Percentiles rank a stretch among this genome's conserved stretches.
These are phyloP conservation scores for Bombylius major DNA, from an alignment of 2,888 invertebrate species.

Conservation along the genomic window DNA sequence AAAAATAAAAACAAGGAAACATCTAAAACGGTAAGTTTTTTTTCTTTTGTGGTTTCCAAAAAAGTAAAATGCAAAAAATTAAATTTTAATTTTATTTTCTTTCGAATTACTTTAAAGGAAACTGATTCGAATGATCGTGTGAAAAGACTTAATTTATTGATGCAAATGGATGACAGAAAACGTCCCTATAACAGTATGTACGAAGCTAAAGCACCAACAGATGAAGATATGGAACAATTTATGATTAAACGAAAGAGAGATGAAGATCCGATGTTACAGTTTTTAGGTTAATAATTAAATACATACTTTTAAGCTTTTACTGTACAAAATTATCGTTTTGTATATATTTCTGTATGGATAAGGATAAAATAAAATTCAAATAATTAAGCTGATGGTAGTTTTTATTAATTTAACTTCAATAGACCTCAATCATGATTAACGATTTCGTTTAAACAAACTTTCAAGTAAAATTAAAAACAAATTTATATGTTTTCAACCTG, in stretches of 20 bases:
- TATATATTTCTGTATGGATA: too few species aligned
- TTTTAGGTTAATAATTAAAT: slow-evolving; percentile 24
- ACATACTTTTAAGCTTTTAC: too few species aligned
- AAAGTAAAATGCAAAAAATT: too few species aligned
- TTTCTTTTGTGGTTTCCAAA: too few species aligned
- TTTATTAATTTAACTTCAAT: too few species aligned
- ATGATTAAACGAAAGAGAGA: slow-evolving; percentile 69
- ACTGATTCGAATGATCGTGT: background rate
- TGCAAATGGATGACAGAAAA: slow-evolving; percentile 68
- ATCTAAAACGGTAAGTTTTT: slow-evolving; percentile 8
- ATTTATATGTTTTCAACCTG: too few species aligned
- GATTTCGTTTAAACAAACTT: too few species aligned
- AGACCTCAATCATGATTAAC: too few species aligned
- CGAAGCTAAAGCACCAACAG: slow-evolving; percentile 70
- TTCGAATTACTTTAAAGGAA: slow-evolving; percentile 20
- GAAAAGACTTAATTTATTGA: background rate
- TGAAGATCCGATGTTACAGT: slow-evolving; percentile 90
- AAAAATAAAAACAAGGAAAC: slow-evolving; percentile 39
- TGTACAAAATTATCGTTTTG: too few species aligned
- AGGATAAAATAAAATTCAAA: too few species aligned
- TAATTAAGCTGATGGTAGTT: too few species aligned
- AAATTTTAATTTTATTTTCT: background rate
- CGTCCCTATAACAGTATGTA: slow-evolving; percentile 88
- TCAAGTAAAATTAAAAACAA: too few species aligned
- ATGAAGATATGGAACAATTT: slow-evolving; percentile 89